Percentiles rank a stretch among this genome's conserved stretches.
Conservation (phyloP, 1,140 invertebrate species). For the Andrena cerasifolii region DNA sequence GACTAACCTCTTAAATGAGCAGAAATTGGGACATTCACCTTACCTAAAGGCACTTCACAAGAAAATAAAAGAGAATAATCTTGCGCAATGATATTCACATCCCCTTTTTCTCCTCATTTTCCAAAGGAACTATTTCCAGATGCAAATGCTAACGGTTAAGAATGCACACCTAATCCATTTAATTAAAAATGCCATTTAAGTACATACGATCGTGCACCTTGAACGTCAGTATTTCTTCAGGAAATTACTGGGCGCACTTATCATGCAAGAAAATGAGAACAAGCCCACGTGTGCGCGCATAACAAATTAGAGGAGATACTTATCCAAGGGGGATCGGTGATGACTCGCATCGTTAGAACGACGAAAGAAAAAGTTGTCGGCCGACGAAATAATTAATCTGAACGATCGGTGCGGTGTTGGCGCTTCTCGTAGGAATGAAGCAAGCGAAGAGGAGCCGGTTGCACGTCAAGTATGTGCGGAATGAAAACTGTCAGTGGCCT, state of each 20-base stretch:
- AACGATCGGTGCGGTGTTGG: slow-evolving; percentile 57
- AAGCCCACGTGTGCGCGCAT: background rate
- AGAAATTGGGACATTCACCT: too few species aligned
- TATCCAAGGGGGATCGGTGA: background rate
- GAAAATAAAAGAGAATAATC: too few species aligned
- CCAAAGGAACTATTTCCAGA: too few species aligned
- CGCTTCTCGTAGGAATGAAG: slow-evolving; percentile 56
- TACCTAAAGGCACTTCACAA: too few species aligned
- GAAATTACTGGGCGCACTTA: too few species aligned
- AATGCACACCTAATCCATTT: too few species aligned
- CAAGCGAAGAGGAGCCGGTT: slow-evolving; percentile 65
- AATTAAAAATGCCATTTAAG: too few species aligned
- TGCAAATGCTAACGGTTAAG: too few species aligned
- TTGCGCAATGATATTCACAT: too few species aligned
- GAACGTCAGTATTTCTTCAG: slow-evolving; percentile 15
- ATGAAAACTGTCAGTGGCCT: slow-evolving; percentile 76
- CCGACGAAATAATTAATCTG: slow-evolving; percentile 67
- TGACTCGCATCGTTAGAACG: slow-evolving; percentile 5
- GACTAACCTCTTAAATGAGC: too few species aligned
- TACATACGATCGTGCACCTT: too few species aligned
- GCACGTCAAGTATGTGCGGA: slow-evolving; percentile 72
- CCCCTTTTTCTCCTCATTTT: too few species aligned
- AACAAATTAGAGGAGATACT: slow-evolving; percentile 12
- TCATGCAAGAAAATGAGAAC: background rate
- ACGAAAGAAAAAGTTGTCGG: slow-evolving; percentile 1